Conservation (phyloP, 2,797 vertebrate genomes). For the Rhabdophis nuchalis region DNA sequence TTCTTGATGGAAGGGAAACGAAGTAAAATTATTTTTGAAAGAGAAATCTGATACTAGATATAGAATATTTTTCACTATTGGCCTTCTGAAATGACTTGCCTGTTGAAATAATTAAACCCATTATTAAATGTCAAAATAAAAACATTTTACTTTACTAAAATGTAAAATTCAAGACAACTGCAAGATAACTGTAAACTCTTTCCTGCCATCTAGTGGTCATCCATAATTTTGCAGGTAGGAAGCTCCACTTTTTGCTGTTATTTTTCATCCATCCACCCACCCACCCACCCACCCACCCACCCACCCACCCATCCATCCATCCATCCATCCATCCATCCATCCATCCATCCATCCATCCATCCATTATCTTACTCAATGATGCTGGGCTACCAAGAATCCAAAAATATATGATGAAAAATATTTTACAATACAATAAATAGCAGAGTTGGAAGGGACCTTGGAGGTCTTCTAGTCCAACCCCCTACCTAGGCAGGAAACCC, state of each 20-base stretch:
- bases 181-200: neutral
- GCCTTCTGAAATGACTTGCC: neutral
- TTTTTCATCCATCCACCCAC: neutral
- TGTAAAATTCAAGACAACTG: neutral
- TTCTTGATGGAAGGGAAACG: neutral
- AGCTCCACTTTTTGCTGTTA: neutral
- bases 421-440: too few species aligned
- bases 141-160: neutral
- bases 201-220: neutral
- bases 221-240: neutral
- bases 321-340: too few species aligned
- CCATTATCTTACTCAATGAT: too few species aligned
- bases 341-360: too few species aligned
- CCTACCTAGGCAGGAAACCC: too few species aligned
- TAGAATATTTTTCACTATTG: neutral
- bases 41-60: neutral
- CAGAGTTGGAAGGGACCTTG: too few species aligned
- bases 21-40: neutral
- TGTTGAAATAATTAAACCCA: neutral
- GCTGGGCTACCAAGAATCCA: too few species aligned
- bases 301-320: neutral
- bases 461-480: too few species aligned
- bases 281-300: neutral
- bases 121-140: neutral
- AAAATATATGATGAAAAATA: too few species aligned